Conservation (phyloP, 1,140 invertebrate genomes). For the Drosophila sucinea region DNA sequence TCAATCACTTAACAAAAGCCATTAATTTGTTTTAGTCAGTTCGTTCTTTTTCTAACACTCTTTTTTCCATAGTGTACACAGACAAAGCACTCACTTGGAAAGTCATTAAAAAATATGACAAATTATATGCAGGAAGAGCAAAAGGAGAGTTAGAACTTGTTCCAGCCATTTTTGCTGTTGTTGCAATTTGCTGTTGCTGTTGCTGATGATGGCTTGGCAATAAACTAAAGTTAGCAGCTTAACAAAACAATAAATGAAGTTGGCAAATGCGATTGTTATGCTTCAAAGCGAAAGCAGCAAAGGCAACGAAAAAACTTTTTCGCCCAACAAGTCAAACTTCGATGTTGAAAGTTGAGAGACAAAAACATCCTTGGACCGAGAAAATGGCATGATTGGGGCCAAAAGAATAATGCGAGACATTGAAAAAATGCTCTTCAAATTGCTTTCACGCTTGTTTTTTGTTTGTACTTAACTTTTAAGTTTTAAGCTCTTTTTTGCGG, state of each 20-base stretch:
- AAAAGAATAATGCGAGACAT: conserved; percentile 11
- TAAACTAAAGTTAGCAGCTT: conserved; percentile 81
- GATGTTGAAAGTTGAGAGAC: conserved; percentile 63
- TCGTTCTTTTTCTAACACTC: conserved; percentile 24
- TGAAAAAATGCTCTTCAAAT: conserved; percentile 48
- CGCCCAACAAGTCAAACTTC: conserved; percentile 60
- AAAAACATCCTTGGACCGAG: conserved; percentile 34
- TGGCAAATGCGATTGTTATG: conserved; percentile 78
- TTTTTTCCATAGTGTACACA: conserved; percentile 58
- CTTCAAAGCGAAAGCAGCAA: conserved; percentile 38
- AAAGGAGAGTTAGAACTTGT: conserved; percentile 26
- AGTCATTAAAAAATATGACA: conserved; percentile 80
- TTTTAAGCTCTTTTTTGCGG: conserved; percentile 36
- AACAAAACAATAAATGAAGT: conserved; percentile 81
- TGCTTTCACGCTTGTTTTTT: conserved; percentile 60
- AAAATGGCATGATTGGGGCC: background rate
- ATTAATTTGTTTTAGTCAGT: too few species aligned
- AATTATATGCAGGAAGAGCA: conserved; percentile 58
- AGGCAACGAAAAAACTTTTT: conserved; percentile 46
- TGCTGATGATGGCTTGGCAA: conserved; percentile 60
- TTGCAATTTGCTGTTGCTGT: conserved; percentile 31
- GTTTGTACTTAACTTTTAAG: conserved; percentile 69
- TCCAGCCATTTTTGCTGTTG: conserved; percentile 34
- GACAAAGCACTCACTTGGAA: conserved; percentile 67
- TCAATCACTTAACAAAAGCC: too few species aligned